These are phyloP conservation scores for Sitodiplosis mosellana DNA, from an alignment of 1,140 invertebrate species.

Conservation along the genomic window DNA sequence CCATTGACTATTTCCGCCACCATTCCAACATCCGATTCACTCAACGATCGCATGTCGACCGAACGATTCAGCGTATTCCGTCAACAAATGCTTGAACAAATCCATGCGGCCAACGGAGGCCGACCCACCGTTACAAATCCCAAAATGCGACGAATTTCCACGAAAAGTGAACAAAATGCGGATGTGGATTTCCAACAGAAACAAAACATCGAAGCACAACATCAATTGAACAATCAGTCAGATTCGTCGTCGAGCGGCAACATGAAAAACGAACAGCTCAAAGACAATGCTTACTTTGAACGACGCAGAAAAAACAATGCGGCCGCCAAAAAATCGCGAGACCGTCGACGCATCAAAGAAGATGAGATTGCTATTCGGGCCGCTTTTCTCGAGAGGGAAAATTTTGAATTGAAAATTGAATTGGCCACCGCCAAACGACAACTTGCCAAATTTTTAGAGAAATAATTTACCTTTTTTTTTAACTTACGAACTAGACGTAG, in stretches of 20 bases:
- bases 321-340: slow-evolving; percentile 84
- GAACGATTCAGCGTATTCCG: slow-evolving; percentile 47
- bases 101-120: slow-evolving; percentile 36
- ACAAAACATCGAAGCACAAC: too few species aligned
- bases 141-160: slow-evolving; percentile 35
- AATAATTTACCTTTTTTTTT: not conserved
- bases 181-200: slow-evolving; percentile 4
- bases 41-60: slow-evolving; percentile 31
- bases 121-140: slow-evolving; percentile 34
- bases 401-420: slow-evolving; percentile 42
- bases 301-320: slow-evolving; percentile 84
- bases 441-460: not conserved
- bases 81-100: slow-evolving; percentile 40
- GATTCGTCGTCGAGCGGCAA: not conserved
- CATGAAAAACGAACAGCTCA: too few species aligned
- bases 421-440: slow-evolving; percentile 32
- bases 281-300: slow-evolving; percentile 74
- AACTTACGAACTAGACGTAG: too few species aligned
- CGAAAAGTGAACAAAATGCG: slow-evolving; percentile 13
- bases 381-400: slow-evolving; percentile 69
- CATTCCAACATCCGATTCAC: slow-evolving; percentile 24
- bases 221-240: not conserved
- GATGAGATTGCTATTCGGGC: slow-evolving; percentile 80
- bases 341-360: slow-evolving; percentile 75
- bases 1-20: slow-evolving; percentile 35